A percentile compares a stretch with the other conserved stretches of the same genome.
Evolutionary conservation across 2,113 vertebrate genomes (phyloP).

Genomic region (Oostethus manadensis): DNA sequence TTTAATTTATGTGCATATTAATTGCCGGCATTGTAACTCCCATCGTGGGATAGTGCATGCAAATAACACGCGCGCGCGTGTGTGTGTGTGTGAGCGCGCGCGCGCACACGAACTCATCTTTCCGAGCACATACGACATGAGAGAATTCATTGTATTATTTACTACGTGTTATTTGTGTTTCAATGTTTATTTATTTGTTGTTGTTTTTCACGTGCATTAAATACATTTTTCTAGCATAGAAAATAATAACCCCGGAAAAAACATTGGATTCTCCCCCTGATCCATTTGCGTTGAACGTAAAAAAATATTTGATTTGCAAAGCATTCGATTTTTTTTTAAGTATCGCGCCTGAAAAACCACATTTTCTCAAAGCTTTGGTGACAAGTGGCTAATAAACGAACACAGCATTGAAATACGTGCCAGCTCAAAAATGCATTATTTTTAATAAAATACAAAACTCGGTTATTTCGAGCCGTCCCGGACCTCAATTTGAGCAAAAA

Average conservation of each 20-base stretch:
- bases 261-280: background rate
- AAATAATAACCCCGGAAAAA: background rate
- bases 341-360: no score
- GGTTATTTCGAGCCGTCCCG: no score
- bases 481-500: no score
- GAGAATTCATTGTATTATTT: background rate
- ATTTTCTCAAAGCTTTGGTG: no score
- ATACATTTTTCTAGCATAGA: background rate
- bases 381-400: no score
- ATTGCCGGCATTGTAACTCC: constrained; percentile 76
- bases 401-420: no score
- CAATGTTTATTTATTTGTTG: background rate
- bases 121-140: constrained; percentile 1
- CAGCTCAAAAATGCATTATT: no score
- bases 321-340: no score
- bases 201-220: background rate
- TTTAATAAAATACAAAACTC: no score
- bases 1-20: constrained; percentile 83
- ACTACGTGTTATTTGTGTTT: no score
- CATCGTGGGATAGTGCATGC: constrained; percentile 77
- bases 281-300: background rate
- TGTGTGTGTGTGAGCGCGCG: background rate
- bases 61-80: constrained; percentile 52
- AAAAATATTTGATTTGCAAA: no score
- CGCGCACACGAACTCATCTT: constrained; percentile 32